Evolutionary conservation across 2,797 vertebrate species (phyloP).

Genomic region (Thalassophryne amazonica): DNA sequence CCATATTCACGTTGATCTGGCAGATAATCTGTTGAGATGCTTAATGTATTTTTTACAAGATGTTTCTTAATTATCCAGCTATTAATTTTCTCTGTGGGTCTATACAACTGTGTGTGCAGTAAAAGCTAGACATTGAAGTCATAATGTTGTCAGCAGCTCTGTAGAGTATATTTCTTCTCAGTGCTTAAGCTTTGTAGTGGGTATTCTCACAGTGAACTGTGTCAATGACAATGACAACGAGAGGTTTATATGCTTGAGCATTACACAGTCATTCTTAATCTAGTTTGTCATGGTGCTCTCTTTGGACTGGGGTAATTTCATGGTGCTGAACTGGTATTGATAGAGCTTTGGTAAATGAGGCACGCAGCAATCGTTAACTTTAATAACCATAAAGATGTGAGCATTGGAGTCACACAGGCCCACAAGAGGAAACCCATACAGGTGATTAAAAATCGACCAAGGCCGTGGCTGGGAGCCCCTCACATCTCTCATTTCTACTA

Average conservation of each 20-base stretch:
- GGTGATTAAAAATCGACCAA: slow-evolving; percentile 77
- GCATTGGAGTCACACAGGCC: slow-evolving; percentile 63
- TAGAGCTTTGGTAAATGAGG: slow-evolving; percentile 74
- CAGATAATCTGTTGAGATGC: slow-evolving; percentile 54
- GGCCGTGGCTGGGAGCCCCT: slow-evolving; percentile 39
- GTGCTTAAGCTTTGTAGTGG: slow-evolving; percentile 40
- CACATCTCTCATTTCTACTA: slow-evolving; percentile 57
- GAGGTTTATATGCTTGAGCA: slow-evolving; percentile 67
- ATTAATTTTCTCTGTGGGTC: slow-evolving; percentile 35
- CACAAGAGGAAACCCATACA: slow-evolving; percentile 68
- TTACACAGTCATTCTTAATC: slow-evolving; percentile 75
- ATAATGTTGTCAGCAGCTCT: slow-evolving; percentile 36
- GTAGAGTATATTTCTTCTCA: not conserved
- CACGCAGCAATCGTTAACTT: slow-evolving; percentile 76
- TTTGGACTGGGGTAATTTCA: slow-evolving; percentile 77
- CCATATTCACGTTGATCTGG: slow-evolving; percentile 59
- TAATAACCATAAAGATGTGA: slow-evolving; percentile 80
- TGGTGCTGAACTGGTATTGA: slow-evolving; percentile 78
- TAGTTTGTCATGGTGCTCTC: slow-evolving; percentile 74
- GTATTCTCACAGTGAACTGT: slow-evolving; percentile 29
- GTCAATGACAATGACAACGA: slow-evolving; percentile 65
- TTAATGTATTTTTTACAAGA: slow-evolving; percentile 38
- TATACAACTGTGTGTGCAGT: slow-evolving; percentile 40
- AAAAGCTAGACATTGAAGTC: slow-evolving; percentile 58
- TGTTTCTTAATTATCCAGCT: slow-evolving; percentile 5